Percentiles rank a stretch among this genome's conserved stretches.
These are phyloP conservation scores for Anoncus sp. DNA, from an alignment of 2,888 invertebrate species.

Conservation along the genomic window DNA sequence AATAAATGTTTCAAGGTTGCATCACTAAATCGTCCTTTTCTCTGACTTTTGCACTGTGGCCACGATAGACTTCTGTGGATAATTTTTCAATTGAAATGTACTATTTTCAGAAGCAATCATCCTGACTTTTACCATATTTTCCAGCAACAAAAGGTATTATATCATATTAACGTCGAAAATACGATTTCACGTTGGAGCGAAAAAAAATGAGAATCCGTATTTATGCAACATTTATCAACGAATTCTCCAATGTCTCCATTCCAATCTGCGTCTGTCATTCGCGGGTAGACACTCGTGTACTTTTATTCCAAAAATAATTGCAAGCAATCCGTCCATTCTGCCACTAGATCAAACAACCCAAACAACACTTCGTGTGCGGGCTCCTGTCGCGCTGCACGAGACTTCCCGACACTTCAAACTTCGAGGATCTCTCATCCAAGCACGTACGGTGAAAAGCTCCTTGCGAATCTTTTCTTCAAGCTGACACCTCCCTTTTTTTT, in stretches of 20 bases:
- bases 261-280: not conserved
- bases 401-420: conserved; percentile 37
- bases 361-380: conserved; percentile 36
- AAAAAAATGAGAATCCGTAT: not conserved
- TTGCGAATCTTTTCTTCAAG: conserved; percentile 40
- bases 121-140: not conserved
- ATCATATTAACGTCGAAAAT: too few relatives aligned
- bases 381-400: conserved; percentile 34
- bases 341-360: conserved; percentile 58
- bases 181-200: not conserved
- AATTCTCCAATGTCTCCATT: not conserved
- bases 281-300: conserved; percentile 2
- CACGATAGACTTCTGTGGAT: too few relatives aligned
- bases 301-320: conserved; percentile 51
- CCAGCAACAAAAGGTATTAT: too few relatives aligned
- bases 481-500: conserved; percentile 27
- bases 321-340: conserved; percentile 38
- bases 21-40: not conserved
- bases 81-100: too few relatives aligned
- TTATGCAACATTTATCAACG: not conserved
- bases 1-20: conserved; percentile 7
- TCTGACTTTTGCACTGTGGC: not conserved
- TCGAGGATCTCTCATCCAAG: conserved; percentile 37
- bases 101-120: too few relatives aligned
- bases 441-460: conserved; percentile 43